Evolutionary conservation across 2,888 invertebrate genomes (phyloP).

Genomic region (Sinotaia quadrata): DNA sequence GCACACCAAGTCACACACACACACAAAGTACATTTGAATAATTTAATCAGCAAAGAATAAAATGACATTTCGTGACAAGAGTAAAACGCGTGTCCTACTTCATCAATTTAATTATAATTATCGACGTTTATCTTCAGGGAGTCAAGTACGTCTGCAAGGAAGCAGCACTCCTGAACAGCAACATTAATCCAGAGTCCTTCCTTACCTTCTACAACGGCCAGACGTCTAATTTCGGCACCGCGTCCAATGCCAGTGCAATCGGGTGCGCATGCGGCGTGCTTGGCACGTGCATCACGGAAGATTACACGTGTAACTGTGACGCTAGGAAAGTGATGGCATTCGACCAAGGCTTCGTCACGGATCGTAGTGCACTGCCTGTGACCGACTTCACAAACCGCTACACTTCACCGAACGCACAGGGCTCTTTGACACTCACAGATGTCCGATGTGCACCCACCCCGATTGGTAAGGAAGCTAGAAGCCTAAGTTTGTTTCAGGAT

Average conservation of each 20-base stretch:
- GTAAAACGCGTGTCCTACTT: too few relatives aligned
- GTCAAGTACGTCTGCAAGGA: constrained; percentile 49
- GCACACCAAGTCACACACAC: too few relatives aligned
- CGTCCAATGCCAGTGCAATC: constrained; percentile 23
- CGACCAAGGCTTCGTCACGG: constrained; percentile 48
- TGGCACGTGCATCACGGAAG: constrained; percentile 45
- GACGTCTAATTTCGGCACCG: constrained; percentile 46
- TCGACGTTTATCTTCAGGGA: too few relatives aligned
- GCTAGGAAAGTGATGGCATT: constrained; percentile 35
- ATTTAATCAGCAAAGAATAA: too few relatives aligned
- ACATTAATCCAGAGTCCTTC: constrained; percentile 25
- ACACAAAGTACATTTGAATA: too few relatives aligned
- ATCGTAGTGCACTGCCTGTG: constrained; percentile 25
- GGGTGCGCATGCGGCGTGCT: constrained; percentile 53
- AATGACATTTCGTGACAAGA: too few relatives aligned
- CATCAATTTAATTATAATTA: too few relatives aligned
- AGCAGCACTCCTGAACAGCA: constrained; percentile 45
- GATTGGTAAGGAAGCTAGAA: too few relatives aligned
- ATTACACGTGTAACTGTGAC: constrained; percentile 54
- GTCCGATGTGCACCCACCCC: constrained; percentile 44
- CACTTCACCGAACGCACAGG: not conserved
- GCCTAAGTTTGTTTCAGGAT: too few relatives aligned
- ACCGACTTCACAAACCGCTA: constrained; percentile 13
- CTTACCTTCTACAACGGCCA: constrained; percentile 41
- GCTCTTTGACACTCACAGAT: constrained; percentile 41